Evolutionary conservation across 2,113 vertebrate species (phyloP).

Genomic region (Mormyrus lacerda): DNA sequence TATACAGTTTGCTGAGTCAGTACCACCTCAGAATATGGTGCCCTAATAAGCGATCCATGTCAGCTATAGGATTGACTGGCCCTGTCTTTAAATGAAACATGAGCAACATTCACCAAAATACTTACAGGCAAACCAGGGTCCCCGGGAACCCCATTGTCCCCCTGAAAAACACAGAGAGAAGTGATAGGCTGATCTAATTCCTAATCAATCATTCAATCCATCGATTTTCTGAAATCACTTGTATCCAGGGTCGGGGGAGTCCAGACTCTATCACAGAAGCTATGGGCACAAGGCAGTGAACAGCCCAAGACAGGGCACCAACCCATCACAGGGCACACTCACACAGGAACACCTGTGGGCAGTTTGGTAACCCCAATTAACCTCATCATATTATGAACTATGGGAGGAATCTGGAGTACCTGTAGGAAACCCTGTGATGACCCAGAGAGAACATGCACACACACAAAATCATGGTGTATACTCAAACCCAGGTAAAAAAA

Average conservation of each 20-base stretch:
- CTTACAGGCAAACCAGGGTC: constrained; percentile 45
- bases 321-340: neutral
- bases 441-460: neutral
- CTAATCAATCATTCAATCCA: neutral
- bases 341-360: neutral
- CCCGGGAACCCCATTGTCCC: constrained; percentile 43
- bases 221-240: neutral
- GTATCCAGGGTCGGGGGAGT: neutral
- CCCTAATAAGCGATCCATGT: neutral
- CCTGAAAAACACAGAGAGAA: constrained; percentile 43
- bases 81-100: neutral
- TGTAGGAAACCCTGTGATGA: neutral
- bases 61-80: neutral
- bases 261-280: neutral
- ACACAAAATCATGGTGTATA: neutral
- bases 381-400: neutral
- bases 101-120: neutral
- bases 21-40: neutral
- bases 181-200: neutral
- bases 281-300: neutral
- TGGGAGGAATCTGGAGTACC: neutral
- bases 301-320: neutral
- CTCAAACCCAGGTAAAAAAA: neutral
- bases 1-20: neutral
- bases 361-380: neutral